These are phyloP conservation scores for Drosophila kambysellisi DNA, from an alignment of 2,888 invertebrate genomes.

Conservation along the genomic window DNA sequence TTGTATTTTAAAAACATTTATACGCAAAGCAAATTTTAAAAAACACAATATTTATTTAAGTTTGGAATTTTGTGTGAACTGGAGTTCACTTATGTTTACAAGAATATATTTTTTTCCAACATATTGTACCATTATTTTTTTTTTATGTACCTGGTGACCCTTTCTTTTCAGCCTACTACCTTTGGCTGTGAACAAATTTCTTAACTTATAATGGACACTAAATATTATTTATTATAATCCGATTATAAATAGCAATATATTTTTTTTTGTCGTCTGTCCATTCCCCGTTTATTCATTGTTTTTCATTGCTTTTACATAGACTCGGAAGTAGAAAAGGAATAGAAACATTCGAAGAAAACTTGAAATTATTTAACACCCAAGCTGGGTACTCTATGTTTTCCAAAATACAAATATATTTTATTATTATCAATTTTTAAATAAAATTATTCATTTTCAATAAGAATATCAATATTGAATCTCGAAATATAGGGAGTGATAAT, in stretches of 20 bases:
- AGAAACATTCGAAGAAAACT: conserved; percentile 24
- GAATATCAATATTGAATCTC: neutral
- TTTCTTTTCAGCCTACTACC: conserved; percentile 59
- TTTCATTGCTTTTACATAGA: conserved; percentile 45
- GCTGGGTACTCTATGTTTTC: conserved; percentile 27
- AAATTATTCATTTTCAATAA: neutral
- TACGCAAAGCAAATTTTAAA: neutral
- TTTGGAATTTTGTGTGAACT: neutral
- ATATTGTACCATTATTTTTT: neutral
- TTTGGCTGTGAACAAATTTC: conserved; percentile 60
- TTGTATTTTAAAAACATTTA: neutral
- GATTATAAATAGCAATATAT: conserved; percentile 77
- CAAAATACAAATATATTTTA: neutral
- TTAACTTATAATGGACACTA: conserved; percentile 69
- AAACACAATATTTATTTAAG: neutral
- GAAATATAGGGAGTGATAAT: neutral
- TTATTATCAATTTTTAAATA: neutral
- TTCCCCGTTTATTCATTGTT: conserved; percentile 42
- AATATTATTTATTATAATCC: conserved; percentile 77
- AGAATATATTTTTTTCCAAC: conserved; percentile 1
- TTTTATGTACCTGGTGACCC: conserved; percentile 43
- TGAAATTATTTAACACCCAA: neutral
- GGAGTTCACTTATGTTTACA: neutral
- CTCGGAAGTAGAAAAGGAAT: conserved; percentile 29
- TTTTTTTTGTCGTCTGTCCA: conserved; percentile 37